phyloP scores from a whole-genome alignment of 1,140 invertebrate species.

The Procambarus virginalis region DNA sequence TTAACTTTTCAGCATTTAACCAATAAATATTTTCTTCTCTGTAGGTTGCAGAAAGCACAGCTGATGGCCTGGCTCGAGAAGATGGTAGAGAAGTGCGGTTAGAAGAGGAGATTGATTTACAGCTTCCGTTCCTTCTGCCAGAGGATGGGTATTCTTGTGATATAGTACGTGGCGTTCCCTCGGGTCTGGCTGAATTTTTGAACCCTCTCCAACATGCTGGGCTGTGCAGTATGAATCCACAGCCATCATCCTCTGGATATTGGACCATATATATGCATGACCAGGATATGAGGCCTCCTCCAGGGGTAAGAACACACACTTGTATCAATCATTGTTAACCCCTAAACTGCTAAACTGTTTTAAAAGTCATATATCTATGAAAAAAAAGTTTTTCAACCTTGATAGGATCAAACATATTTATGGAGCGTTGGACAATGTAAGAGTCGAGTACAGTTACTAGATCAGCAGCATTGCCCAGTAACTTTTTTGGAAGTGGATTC shows the following conservation, averaged over 20 bases:
- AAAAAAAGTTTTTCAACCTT: too few species aligned
- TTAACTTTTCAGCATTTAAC: too few species aligned
- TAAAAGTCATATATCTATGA: too few species aligned
- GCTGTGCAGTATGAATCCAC: constrained; percentile 90
- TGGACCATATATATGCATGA: constrained; percentile 94
- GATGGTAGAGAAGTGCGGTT: constrained; percentile 88
- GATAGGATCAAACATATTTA: too few species aligned
- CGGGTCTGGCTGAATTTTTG: constrained; percentile 92
- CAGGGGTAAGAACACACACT: constrained; percentile 55
- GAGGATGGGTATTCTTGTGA: constrained; percentile 99
- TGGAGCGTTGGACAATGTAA: too few species aligned
- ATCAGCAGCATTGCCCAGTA: too few species aligned
- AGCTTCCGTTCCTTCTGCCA: constrained; percentile 92
- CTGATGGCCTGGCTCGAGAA: constrained; percentile 91
- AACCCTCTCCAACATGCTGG: constrained; percentile 89
- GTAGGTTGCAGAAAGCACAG: constrained; percentile 90
- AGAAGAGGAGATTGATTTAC: constrained; percentile 89
- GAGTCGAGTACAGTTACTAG: too few species aligned
- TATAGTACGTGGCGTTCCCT: constrained; percentile 91
- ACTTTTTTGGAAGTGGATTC: too few species aligned
- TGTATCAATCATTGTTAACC: not conserved
- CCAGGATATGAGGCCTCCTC: constrained; percentile 42
- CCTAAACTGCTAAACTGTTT: too few species aligned
- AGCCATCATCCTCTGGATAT: constrained; percentile 90
- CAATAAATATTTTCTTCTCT: not conserved